These are phyloP conservation scores for Rhadina sibilatrix DNA, from an alignment of 2,113 vertebrate species.

Conservation along the genomic window DNA sequence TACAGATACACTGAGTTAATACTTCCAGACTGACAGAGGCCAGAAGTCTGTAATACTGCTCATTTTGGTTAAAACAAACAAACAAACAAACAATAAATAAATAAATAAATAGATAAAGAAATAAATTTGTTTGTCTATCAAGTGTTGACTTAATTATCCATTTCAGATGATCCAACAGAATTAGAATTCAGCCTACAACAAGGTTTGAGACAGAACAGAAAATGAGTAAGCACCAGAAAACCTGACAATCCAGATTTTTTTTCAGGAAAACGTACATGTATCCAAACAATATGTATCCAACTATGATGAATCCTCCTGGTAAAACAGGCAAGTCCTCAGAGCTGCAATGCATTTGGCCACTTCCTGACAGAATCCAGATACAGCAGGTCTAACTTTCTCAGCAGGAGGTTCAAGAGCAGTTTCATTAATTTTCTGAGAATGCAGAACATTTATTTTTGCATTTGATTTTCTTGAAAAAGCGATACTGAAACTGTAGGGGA, in stretches of 20 bases:
- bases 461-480: neutral
- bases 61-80: neutral
- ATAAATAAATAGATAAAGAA: neutral
- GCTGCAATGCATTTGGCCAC: neutral
- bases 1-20: neutral
- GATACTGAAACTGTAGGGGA: neutral
- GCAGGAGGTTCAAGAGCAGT: neutral
- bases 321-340: neutral
- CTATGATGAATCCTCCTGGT: neutral
- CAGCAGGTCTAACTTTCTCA: neutral
- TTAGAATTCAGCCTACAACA: neutral
- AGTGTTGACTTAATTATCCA: neutral
- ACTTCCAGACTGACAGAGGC: accelerated
- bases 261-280: neutral
- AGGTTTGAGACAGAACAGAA: neutral
- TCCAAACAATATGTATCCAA: neutral
- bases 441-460: neutral
- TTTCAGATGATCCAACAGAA: neutral
- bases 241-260: neutral
- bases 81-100: neutral
- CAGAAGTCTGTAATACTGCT: neutral
- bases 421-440: neutral
- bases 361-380: neutral
- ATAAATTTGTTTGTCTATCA: neutral
- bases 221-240: neutral